These are phyloP conservation scores for Dryobotodes eremita DNA, from an alignment of 2,888 invertebrate species.

Conservation along the genomic window DNA sequence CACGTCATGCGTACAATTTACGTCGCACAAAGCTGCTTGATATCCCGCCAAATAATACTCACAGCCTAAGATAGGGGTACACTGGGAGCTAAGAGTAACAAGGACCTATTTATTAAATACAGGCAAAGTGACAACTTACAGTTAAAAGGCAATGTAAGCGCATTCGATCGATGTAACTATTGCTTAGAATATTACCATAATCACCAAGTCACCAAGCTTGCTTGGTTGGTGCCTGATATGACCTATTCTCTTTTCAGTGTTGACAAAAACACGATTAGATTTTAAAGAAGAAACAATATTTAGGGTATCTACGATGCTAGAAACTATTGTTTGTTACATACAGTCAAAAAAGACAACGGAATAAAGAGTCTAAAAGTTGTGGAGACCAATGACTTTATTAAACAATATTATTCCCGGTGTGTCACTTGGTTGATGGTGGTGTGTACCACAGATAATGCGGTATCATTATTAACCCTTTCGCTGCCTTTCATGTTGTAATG, in stretches of 20 bases:
- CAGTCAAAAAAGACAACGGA: not conserved
- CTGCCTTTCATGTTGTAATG: slow-evolving; percentile 68
- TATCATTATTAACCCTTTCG: slow-evolving; percentile 70
- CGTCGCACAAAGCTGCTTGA: slow-evolving; percentile 60
- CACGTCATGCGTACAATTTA: slow-evolving; percentile 52
- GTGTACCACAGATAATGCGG: slow-evolving; percentile 65
- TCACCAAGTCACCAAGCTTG: not conserved
- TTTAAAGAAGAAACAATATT: not conserved
- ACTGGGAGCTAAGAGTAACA: slow-evolving; percentile 15
- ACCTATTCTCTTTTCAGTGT: not conserved
- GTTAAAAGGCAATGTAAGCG: not conserved
- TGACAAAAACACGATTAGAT: not conserved
- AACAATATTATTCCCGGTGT: slow-evolving; percentile 15
- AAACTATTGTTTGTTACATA: not conserved
- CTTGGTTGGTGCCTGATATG: not conserved
- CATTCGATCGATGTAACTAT: not conserved
- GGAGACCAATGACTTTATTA: not conserved
- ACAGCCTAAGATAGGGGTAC: slow-evolving; percentile 17
- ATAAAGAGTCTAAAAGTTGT: not conserved
- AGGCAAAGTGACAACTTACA: not conserved
- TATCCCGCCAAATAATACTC: slow-evolving; percentile 70
- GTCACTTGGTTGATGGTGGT: slow-evolving; percentile 32
- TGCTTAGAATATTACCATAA: not conserved
- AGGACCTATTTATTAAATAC: not conserved
- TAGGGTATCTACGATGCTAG: not conserved